Evolutionary conservation across 2,888 invertebrate genomes (phyloP).

Genomic region (Helleia helle): DNA sequence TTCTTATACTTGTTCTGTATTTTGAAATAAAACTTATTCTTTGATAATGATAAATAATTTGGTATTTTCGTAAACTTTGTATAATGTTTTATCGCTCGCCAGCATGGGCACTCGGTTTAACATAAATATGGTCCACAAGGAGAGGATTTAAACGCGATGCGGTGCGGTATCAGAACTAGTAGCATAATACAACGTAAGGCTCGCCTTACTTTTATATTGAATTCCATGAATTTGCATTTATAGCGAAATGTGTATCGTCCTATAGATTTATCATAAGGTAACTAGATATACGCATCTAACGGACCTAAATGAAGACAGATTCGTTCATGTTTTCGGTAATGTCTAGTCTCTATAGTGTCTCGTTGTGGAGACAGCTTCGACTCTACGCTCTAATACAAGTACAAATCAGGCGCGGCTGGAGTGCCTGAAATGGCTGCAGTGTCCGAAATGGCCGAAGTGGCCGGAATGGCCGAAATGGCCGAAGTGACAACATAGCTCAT

Average conservation of each 20-base stretch:
- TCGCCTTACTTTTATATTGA: constrained; percentile 61
- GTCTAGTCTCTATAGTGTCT: constrained; percentile 61
- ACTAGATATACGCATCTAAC: constrained; percentile 52
- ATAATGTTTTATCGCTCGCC: constrained; percentile 7
- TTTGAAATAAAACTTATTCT: too few relatives aligned
- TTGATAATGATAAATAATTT: too few relatives aligned
- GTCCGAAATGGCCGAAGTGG: too few relatives aligned
- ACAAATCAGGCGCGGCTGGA: constrained; percentile 62
- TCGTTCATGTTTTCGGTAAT: constrained; percentile 54
- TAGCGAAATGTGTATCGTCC: constrained; percentile 70
- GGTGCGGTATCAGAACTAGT: constrained; percentile 46
- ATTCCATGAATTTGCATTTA: constrained; percentile 75
- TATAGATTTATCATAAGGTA: constrained; percentile 70
- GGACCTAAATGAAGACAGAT: constrained; percentile 53
- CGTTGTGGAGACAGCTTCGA: constrained; percentile 33
- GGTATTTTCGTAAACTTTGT: too few relatives aligned
- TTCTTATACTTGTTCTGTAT: too few relatives aligned
- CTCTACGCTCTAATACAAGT: constrained; percentile 56
- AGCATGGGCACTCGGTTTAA: not conserved
- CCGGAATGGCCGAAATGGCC: too few relatives aligned
- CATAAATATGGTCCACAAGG: constrained; percentile 2
- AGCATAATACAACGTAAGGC: constrained; percentile 65
- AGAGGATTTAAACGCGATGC: constrained; percentile 26
- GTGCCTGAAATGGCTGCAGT: too few relatives aligned
- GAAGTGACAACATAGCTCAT: too few relatives aligned